These are phyloP conservation scores for Calliopsis andreniformis DNA, from an alignment of 1,140 invertebrate genomes.

Conservation along the genomic window DNA sequence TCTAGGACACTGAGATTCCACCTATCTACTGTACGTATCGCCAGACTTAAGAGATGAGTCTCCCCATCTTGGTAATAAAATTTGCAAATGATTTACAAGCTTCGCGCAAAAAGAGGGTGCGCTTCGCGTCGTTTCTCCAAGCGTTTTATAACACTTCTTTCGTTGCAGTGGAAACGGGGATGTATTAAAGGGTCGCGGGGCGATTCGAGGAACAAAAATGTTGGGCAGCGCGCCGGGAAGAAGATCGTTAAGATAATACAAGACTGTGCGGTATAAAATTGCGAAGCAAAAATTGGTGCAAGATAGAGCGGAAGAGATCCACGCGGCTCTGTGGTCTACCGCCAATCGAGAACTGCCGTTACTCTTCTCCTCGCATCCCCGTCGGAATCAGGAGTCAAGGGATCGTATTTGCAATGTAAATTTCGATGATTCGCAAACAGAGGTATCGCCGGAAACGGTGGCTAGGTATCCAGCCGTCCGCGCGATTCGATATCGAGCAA, in stretches of 20 bases:
- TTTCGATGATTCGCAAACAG: conserved; percentile 45
- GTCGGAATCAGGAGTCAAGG: conserved; percentile 27
- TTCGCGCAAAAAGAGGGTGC: not conserved
- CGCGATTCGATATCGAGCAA: conserved; percentile 26
- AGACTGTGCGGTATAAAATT: conserved; percentile 30
- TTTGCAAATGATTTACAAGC: conserved; percentile 36
- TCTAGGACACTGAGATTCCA: no score
- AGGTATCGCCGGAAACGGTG: conserved; percentile 15
- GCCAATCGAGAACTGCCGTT: conserved; percentile 27
- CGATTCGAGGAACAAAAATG: conserved; percentile 33
- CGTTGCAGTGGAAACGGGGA: not conserved
- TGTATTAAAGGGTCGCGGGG: conserved; percentile 10
- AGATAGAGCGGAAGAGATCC: conserved; percentile 27
- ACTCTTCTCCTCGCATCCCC: not conserved
- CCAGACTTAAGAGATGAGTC: no score
- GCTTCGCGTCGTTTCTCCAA: not conserved
- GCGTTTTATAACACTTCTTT: not conserved
- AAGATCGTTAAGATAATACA: conserved; percentile 45
- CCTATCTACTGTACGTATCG: no score
- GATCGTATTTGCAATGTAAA: conserved; percentile 56
- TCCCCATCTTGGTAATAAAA: no score
- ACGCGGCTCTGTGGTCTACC: conserved; percentile 22
- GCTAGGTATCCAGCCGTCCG: not conserved
- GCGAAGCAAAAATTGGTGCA: conserved; percentile 23
- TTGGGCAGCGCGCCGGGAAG: conserved; percentile 13